Percentiles rank a stretch among this genome's conserved stretches.
phyloP scores from a whole-genome alignment of 2,888 invertebrate genomes.

The Drosophila diplacantha region DNA sequence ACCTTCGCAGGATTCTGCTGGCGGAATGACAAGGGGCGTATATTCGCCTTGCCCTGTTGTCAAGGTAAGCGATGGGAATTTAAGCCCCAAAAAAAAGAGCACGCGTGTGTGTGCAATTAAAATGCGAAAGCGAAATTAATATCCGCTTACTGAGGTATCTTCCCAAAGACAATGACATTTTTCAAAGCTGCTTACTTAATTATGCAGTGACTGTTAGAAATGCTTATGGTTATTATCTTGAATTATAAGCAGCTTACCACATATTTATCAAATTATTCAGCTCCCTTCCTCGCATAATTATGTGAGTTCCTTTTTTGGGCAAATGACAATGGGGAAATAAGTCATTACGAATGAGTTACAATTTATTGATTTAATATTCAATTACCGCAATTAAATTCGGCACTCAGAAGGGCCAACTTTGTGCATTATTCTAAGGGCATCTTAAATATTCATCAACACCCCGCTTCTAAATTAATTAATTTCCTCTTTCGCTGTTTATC shows the following conservation, averaged over 20 bases:
- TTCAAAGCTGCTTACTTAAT: constrained; percentile 42
- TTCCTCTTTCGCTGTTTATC: constrained; percentile 39
- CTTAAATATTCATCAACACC: constrained; percentile 33
- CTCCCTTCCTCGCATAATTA: neutral
- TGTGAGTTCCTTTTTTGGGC: neutral
- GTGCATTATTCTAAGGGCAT: constrained; percentile 28
- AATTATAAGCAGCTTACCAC: constrained; percentile 30
- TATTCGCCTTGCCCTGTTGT: constrained; percentile 24
- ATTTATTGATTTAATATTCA: constrained; percentile 31
- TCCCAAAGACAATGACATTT: constrained; percentile 23
- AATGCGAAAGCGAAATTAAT: constrained; percentile 47
- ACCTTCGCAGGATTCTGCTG: constrained; percentile 1
- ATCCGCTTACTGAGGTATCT: constrained; percentile 40
- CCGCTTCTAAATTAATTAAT: constrained; percentile 50
- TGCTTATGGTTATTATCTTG: constrained; percentile 32
- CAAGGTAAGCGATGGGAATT: constrained; percentile 51
- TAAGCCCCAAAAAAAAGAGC: constrained; percentile 28
- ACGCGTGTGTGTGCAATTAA: constrained; percentile 42
- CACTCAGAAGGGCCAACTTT: constrained; percentile 4
- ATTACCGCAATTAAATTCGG: constrained; percentile 31
- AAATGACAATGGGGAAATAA: neutral
- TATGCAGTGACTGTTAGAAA: constrained; percentile 34
- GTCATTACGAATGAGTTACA: neutral
- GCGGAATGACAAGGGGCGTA: constrained; percentile 3
- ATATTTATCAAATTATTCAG: constrained; percentile 25